phyloP scores from a whole-genome alignment of 92 coral and sea anemone genomes.

The Phymanthus crucifer region DNA sequence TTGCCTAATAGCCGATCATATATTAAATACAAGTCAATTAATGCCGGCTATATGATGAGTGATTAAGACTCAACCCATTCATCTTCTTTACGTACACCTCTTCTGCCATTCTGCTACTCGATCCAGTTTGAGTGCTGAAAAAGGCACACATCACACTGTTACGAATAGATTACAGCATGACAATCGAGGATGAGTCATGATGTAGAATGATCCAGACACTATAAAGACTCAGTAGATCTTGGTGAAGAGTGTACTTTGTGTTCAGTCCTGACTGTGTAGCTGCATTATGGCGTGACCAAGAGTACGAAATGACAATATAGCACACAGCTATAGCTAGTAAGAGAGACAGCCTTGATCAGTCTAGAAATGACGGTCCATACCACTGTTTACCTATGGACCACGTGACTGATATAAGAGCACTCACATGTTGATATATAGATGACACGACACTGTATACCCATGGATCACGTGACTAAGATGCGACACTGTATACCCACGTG shows the following conservation, averaged over 20 bases:
- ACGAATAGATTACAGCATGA: not conserved
- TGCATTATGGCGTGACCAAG: not conserved
- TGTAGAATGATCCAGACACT: not conserved
- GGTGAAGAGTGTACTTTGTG: not conserved
- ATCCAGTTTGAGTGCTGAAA: slow-evolving; percentile 7
- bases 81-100: not conserved
- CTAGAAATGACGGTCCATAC: not conserved
- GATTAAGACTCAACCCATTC: not conserved
- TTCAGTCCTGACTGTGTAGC: no score
- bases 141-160: slow-evolving; percentile 2
- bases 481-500: not conserved
- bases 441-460: not conserved
- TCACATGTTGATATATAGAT: not conserved
- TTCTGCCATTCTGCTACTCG: slow-evolving; percentile 3
- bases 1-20: not conserved
- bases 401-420: not conserved
- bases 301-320: not conserved
- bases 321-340: no score
- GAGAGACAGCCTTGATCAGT: no score
- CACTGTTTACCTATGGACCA: not conserved
- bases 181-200: not conserved
- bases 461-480: not conserved
- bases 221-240: no score
- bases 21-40: not conserved
- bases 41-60: not conserved